These are phyloP conservation scores for Andrena minutula DNA, from an alignment of 2,888 invertebrate genomes.

Conservation along the genomic window DNA sequence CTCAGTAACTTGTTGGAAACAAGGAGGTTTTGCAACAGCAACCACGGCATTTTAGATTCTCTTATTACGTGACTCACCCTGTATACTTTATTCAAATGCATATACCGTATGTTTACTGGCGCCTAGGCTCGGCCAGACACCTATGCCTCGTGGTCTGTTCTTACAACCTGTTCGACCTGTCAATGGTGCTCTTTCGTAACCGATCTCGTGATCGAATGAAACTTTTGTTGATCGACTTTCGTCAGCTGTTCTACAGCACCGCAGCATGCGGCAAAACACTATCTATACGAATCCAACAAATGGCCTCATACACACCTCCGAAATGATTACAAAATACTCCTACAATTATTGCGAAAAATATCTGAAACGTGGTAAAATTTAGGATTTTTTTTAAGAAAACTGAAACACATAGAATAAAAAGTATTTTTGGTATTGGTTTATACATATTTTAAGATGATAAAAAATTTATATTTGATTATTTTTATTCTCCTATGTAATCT, in stretches of 20 bases:
- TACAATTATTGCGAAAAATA: no score
- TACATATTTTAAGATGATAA: no score
- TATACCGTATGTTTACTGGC: constrained; percentile 44
- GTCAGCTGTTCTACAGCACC: constrained; percentile 3
- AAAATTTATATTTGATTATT: no score
- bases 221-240: constrained; percentile 22
- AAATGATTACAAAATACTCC: no score
- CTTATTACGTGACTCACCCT: not conserved
- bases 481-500: no score
- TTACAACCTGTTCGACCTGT: constrained; percentile 52
- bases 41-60: not conserved
- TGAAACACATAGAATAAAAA: no score
- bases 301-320: not conserved
- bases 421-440: no score
- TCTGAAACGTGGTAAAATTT: no score
- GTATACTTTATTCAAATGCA: not conserved
- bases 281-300: not conserved
- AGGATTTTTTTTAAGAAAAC: no score
- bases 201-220: constrained; percentile 19
- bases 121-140: constrained; percentile 19
- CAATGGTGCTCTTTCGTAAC: constrained; percentile 46
- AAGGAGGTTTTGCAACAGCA: not conserved
- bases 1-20: not conserved
- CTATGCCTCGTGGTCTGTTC: constrained; percentile 31
- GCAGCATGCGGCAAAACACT: not conserved